These are phyloP conservation scores for Apotomis turbidana DNA, from an alignment of 2,888 invertebrate species.

Conservation along the genomic window DNA sequence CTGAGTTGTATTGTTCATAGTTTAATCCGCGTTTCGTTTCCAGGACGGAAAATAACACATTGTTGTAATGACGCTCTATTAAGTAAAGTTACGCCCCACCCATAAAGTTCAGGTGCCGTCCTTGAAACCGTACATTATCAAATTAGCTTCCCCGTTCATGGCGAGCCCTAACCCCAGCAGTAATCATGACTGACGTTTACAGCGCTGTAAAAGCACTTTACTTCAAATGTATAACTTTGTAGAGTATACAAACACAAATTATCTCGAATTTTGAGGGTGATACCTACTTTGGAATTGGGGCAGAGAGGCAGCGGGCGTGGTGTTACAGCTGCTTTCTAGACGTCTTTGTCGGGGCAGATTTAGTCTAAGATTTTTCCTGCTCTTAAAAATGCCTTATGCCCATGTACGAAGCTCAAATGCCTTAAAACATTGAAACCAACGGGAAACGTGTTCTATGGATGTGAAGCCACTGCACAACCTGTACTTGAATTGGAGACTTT, in stretches of 20 bases:
- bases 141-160: conserved; percentile 49
- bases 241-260: conserved; percentile 1
- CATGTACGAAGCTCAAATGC: too few relatives aligned
- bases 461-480: too few relatives aligned
- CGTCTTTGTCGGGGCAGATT: too few relatives aligned
- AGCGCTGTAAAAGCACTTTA: conserved; percentile 54
- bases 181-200: conserved; percentile 68
- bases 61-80: not conserved
- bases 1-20: too few relatives aligned
- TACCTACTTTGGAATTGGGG: too few relatives aligned
- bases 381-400: too few relatives aligned
- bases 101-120: conserved; percentile 31
- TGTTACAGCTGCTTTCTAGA: too few relatives aligned
- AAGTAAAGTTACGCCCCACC: conserved; percentile 14
- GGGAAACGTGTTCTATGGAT: too few relatives aligned
- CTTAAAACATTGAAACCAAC: too few relatives aligned
- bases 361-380: too few relatives aligned
- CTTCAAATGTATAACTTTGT: conserved; percentile 39
- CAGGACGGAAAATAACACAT: not conserved
- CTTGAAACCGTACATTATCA: conserved; percentile 50
- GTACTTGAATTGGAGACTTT: too few relatives aligned
- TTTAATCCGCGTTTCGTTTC: not conserved
- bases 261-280: not conserved
- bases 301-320: too few relatives aligned
- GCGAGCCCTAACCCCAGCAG: conserved; percentile 45